Conservation (phyloP, 2,888 invertebrate genomes). For the Eupithecia vulgata region DNA sequence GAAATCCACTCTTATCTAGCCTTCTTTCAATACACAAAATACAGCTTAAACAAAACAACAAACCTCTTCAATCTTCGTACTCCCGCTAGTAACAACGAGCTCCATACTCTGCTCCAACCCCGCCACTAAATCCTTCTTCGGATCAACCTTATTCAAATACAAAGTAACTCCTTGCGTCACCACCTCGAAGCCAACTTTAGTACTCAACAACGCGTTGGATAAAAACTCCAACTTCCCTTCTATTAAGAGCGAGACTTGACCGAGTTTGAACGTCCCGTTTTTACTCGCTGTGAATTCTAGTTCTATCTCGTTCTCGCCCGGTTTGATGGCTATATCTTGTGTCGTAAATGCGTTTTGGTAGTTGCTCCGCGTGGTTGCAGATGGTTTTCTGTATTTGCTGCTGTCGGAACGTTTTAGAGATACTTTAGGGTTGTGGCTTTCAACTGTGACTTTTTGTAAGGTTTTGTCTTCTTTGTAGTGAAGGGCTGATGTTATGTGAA, state of each 20-base stretch:
- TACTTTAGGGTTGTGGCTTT: slow-evolving; percentile 86
- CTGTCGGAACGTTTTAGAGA: slow-evolving; percentile 89
- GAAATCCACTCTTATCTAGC: too few species aligned
- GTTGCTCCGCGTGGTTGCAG: slow-evolving; percentile 86
- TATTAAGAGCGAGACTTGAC: slow-evolving; percentile 87
- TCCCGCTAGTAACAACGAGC: slow-evolving; percentile 90
- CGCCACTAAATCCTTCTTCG: slow-evolving; percentile 89
- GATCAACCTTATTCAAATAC: slow-evolving; percentile 79
- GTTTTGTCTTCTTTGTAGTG: slow-evolving; percentile 93
- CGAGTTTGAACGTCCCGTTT: slow-evolving; percentile 88
- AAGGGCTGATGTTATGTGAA: slow-evolving; percentile 88
- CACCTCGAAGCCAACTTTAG: slow-evolving; percentile 83
- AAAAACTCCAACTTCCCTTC: slow-evolving; percentile 89
- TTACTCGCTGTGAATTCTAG: slow-evolving; percentile 84
- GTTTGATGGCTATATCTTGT: slow-evolving; percentile 81
- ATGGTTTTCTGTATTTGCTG: slow-evolving; percentile 87
- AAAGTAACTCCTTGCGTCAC: slow-evolving; percentile 80
- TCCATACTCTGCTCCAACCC: slow-evolving; percentile 92
- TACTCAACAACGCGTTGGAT: slow-evolving; percentile 85
- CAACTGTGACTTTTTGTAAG: slow-evolving; percentile 89
- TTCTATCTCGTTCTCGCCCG: slow-evolving; percentile 86
- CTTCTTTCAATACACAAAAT: too few species aligned
- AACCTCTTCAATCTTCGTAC: slow-evolving; percentile 88
- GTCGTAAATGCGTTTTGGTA: slow-evolving; percentile 85
- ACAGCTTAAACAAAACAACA: too few species aligned